Evolutionary conservation across 2,888 invertebrate genomes (phyloP).

Genomic region (Heliconius charithonia): DNA sequence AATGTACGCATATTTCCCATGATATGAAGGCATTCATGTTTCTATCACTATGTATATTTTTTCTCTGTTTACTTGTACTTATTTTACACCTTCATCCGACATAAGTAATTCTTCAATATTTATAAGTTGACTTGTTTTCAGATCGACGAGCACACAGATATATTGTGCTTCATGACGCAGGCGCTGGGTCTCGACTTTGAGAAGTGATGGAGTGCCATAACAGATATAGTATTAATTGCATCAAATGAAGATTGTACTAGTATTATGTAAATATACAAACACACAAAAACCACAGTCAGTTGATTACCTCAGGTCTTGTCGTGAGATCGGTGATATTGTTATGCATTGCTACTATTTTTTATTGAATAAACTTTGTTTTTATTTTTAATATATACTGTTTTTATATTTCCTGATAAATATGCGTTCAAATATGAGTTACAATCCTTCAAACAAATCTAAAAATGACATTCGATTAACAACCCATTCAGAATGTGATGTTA

Average conservation of each 20-base stretch:
- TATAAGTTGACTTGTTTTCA: constrained; percentile 71
- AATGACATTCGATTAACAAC: too few species aligned
- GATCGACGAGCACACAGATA: constrained; percentile 97
- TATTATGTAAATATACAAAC: constrained; percentile 75
- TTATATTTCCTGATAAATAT: neutral
- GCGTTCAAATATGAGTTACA: too few species aligned
- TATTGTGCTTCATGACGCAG: constrained; percentile 91
- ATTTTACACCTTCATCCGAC: too few species aligned
- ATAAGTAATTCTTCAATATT: too few species aligned
- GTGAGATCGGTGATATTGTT: constrained; percentile 79
- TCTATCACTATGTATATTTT: too few species aligned
- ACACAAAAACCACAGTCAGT: constrained; percentile 62
- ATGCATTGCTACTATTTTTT: constrained; percentile 76
- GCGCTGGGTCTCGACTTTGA: constrained; percentile 87
- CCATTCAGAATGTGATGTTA: too few species aligned
- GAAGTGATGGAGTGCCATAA: constrained; percentile 55
- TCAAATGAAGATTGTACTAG: constrained; percentile 54
- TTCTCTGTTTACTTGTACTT: too few species aligned
- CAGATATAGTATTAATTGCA: constrained; percentile 47
- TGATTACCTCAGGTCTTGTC: constrained; percentile 73
- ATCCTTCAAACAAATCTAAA: too few species aligned
- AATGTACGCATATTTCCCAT: too few species aligned
- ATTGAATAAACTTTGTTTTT: constrained; percentile 79
- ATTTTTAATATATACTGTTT: constrained; percentile 57
- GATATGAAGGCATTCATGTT: too few species aligned